Base-by-base conservation (phyloP, 2,113 vertebrate genomes). In the Phaethon lepturus region DNA sequence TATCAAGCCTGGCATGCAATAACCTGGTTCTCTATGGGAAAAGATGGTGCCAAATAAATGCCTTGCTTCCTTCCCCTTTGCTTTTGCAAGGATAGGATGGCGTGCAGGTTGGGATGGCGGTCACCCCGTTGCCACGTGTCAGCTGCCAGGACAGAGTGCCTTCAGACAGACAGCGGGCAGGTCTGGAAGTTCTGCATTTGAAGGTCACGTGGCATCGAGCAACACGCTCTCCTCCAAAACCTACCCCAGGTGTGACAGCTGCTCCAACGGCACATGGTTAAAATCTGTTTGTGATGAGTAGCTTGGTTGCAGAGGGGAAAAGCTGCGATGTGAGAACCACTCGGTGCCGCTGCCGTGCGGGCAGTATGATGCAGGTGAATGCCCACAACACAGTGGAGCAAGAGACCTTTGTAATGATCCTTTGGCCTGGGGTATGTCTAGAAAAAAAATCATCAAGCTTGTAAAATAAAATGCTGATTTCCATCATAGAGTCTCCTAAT, bases 211-310 rank as follows among this genome's bases (percentile, higher is more conserved):
- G 50, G 35, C 71, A 49, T 20, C 0, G 0, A 80, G 78, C 60
- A 47, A 31, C 5, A 17, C 0, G 2, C 28, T 20, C 12, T 28
- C 71, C 75, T 71, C 67, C 55, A 77, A 58, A 73, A 33, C 59
- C 42, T 47, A 6, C 45, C 23, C 71, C 7, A 9, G 0, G 6
- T 42, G 67, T 15, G 6, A 47, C 2, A 17, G 58, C 50, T 44
- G 76, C 76, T 67, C 47, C 44, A 63, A 8, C 44, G 40, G 10
- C 7, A 9, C 7, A 13, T 10, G 28, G 19, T 40, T 79, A 58
- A 69, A 76, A 26, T 20, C 19, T 12, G 7, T 18, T 74, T 69
- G 71, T 13, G 67, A 31, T 11, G 68, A 78, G 50, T 5, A 12
- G 14, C 40, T 58, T 63, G 9, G 31, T 49, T 82, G 64, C 35